Base-by-base conservation (phyloP, 1,140 invertebrate genomes). In the Penaeus japonicus region DNA sequence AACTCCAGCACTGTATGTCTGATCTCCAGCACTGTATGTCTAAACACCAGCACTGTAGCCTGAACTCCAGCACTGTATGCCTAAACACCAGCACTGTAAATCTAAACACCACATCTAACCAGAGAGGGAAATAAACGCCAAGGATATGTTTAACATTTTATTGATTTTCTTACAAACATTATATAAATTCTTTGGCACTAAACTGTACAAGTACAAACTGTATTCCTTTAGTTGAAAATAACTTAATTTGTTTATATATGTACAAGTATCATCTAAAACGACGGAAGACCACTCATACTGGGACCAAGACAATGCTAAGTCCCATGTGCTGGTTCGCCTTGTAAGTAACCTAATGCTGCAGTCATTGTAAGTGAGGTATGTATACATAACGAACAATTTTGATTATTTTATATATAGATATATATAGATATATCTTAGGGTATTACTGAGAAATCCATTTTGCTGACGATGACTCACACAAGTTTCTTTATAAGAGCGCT, bases 121-220 rank as follows among this genome's bases (percentile, higher is more conserved):
- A 4, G 54, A 57, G 30, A 30, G 27, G 5, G 55, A 35, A 10
- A 70, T 22, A 54, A 53, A n/a, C 27, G 35, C 27, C 35, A 77
- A 59, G 35, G 22, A 53, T 18, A 7, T 24, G 17, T 22, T n/a
- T 24, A 27, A 35, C 27, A 24, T 27, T 27, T 62, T 86, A 77
- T 27, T 81, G 57, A 35, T 88, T 88, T 88, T 88, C 83, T 88
- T 88, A 88, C 80, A 88, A 88, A 88, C 59, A 75, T 70, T 88
- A 88, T 83, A 88, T 88, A 88, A 88, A 88, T 77, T 83, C 79
- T 88, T 88, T 88, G 86, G 86, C 86, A 88, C 86, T 88, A 88
- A 88, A 54, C 86, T 83, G 86, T 88, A 88, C 86, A 88, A 88
- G 57, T 88, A 88, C 86, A 88, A 88, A 88, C 77, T 18, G 54